Base-by-base conservation (phyloP, 2,113 vertebrate species). In the Ornithorhynchus anatinus region DNA sequence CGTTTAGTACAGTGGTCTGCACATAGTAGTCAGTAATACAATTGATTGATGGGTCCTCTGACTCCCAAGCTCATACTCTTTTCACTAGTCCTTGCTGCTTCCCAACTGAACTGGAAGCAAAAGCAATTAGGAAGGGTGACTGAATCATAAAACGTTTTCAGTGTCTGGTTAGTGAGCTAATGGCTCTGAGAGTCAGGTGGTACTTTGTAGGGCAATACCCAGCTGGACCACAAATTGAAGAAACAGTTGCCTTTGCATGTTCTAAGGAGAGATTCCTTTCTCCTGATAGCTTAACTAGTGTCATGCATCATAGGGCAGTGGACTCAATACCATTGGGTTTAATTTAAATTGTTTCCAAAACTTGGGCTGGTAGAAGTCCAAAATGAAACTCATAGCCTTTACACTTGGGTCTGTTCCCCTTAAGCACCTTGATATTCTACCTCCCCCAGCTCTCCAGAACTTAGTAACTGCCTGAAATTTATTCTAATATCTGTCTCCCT, bases 121-220 rank as follows among this genome's bases (percentile, higher is more conserved):
- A 16, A 10, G 35, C 31, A 37, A 6, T 57, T 69, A 23, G 37
- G 51, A 62, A 69, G 32, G 54, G 17, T 60, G 23, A 32, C 48
- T 37, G 31, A 59, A 35, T 20, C 22, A 56, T 8, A 54, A 16
- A 66, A 60, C 35, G 2, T 35, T 65, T 75, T 86, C 79, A 70
- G n/a, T n/a, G n/a, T n/a, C n/a, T n/a, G n/a, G n/a, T n/a, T n/a
- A n/a, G n/a, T n/a, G n/a, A n/a, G n/a, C n/a, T 84, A 66, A 42
- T 7, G 43, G 31, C 72, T 29, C 57, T 32, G 23, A 14, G 53
- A 42, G 42, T 78, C 44, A 6, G 51, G 15, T 51, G 69, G 37
- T 51, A 58, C 66, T 86, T 57, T 52, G n/a, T 51, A 66, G 76
- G 13, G 44, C 25, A 48, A 81, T 79, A 71, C 59, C 54, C 80